A percentile compares a stretch with the other conserved stretches of the same genome.
These are phyloP conservation scores for Mixornis gularis DNA, from an alignment of 2,113 vertebrate genomes.

Conservation along the genomic window DNA sequence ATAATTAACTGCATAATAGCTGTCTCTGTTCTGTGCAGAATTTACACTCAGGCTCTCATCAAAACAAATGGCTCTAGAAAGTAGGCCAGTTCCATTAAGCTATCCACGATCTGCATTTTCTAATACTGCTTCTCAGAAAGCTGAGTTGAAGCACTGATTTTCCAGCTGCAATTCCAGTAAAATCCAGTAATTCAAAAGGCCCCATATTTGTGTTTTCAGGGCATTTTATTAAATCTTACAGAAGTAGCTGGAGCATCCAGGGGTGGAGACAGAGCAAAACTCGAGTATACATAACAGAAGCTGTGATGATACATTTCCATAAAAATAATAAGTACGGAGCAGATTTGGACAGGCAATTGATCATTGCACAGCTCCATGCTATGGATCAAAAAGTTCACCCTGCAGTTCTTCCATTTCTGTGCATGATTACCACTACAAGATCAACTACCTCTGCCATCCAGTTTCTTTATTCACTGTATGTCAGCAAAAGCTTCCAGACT, in stretches of 20 bases:
- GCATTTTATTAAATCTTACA: slow-evolving; percentile 40
- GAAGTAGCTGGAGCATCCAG: background rate
- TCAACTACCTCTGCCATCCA: background rate
- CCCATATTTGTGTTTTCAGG: background rate
- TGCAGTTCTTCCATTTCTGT: slow-evolving; percentile 33
- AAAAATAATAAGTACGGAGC: slow-evolving; percentile 54
- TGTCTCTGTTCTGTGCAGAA: slow-evolving; percentile 68
- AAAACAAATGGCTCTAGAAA: slow-evolving; percentile 70
- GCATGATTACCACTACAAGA: background rate
- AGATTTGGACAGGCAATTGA: slow-evolving; percentile 61
- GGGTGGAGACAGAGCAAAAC: background rate
- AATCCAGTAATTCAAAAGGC: background rate
- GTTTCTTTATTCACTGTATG: background rate
- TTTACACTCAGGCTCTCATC: slow-evolving; percentile 64
- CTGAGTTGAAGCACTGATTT: background rate
- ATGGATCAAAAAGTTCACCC: slow-evolving; percentile 48
- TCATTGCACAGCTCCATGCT: slow-evolving; percentile 36
- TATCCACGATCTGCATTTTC: slow-evolving; percentile 48
- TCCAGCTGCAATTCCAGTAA: background rate
- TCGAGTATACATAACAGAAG: slow-evolving; percentile 22
- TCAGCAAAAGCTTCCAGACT: slow-evolving; percentile 22
- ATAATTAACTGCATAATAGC: slow-evolving; percentile 80
- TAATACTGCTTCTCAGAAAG: slow-evolving; percentile 49
- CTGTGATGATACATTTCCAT: slow-evolving; percentile 57
- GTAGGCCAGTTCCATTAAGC: slow-evolving; percentile 66